Conservation (phyloP, 2,113 vertebrate genomes). For the Psilopogon haemacephalus region DNA sequence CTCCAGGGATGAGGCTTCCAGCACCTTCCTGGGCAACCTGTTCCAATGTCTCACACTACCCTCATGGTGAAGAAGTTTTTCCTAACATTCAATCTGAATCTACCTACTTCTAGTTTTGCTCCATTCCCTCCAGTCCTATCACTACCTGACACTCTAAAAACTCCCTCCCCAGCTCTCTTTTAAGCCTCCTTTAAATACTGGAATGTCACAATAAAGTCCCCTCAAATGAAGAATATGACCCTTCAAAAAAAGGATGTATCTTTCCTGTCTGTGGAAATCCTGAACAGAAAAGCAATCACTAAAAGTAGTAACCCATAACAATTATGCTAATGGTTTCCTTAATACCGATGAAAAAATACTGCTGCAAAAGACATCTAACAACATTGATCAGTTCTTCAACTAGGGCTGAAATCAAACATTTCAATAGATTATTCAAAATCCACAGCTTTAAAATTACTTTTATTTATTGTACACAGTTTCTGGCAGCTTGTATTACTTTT, state of each 20-base stretch:
- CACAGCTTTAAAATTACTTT: not conserved
- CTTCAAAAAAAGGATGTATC: not conserved
- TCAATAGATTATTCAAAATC: not conserved
- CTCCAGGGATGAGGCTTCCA: too few relatives aligned
- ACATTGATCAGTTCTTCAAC: not conserved
- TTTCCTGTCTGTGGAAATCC: not conserved
- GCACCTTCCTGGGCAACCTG: too few relatives aligned
- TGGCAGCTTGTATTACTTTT: not conserved
- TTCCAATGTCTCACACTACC: too few relatives aligned
- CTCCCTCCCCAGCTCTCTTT: too few relatives aligned
- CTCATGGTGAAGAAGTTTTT: too few relatives aligned
- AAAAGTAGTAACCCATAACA: not conserved
- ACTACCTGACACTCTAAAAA: too few relatives aligned
- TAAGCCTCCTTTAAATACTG: too few relatives aligned
- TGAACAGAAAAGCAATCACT: not conserved
- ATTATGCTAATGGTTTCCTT: not conserved
- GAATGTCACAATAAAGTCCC: too few relatives aligned
- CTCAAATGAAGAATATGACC: too few relatives aligned
- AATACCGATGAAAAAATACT: not conserved
- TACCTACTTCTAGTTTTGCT: too few relatives aligned
- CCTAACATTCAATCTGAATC: too few relatives aligned
- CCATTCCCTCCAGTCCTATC: too few relatives aligned
- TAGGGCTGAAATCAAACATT: not conserved
- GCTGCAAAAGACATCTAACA: not conserved
- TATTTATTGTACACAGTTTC: not conserved